These are phyloP conservation scores for Bos taurus DNA, from an alignment of 2,113 vertebrate genomes.

Conservation along the genomic window DNA sequence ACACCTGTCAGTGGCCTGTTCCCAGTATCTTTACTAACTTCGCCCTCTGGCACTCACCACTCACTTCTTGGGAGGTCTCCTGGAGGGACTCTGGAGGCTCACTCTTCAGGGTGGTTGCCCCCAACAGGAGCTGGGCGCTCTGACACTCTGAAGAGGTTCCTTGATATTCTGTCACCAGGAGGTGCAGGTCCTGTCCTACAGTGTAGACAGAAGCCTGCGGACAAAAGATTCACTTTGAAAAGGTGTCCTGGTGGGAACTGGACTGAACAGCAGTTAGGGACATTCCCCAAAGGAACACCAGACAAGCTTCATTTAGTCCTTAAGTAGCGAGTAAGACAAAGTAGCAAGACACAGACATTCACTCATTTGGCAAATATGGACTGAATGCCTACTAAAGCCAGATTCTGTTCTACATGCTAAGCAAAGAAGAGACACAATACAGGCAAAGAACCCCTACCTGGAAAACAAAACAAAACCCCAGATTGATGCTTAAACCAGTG, in stretches of 20 bases:
- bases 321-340: not conserved
- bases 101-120: not conserved
- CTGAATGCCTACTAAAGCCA: not conserved
- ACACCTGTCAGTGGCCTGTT: not conserved
- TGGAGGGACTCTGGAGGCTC: not conserved
- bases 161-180: not conserved
- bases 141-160: not conserved
- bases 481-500: too few species aligned
- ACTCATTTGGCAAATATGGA: not conserved
- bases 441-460: not conserved
- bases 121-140: not conserved
- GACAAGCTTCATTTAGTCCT: not conserved
- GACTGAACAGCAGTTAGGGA: not conserved
- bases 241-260: not conserved
- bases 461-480: not conserved
- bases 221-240: constrained; percentile 24
- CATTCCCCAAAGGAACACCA: not conserved
- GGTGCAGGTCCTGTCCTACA: not conserved
- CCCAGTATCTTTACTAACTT: not conserved
- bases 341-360: not conserved
- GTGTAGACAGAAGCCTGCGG: not conserved
- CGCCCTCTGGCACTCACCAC: constrained; percentile 8
- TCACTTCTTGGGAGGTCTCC: not conserved
- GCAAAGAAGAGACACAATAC: not conserved
- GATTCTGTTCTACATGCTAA: too few species aligned